A percentile compares a stretch with the other conserved stretches of the same genome.
phyloP scores from a whole-genome alignment of 2,888 invertebrate genomes.

The Pristionchus fissidentatus region DNA sequence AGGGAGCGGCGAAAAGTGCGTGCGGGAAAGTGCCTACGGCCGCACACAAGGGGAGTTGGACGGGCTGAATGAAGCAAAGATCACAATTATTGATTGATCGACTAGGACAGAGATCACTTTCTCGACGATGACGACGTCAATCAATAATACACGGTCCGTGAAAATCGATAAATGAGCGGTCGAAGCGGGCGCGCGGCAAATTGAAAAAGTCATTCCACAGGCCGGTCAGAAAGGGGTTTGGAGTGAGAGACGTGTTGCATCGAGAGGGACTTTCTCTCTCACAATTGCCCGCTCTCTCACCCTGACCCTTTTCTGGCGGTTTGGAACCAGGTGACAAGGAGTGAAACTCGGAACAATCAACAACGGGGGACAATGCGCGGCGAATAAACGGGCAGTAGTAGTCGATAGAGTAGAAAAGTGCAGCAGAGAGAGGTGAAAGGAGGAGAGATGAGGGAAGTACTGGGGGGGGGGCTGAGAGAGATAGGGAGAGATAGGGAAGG shows the following conservation, averaged over 20 bases:
- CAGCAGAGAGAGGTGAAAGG: constrained; percentile 3
- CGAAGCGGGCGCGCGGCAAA: background rate
- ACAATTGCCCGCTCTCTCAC: background rate
- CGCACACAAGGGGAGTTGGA: background rate
- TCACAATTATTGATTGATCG: background rate
- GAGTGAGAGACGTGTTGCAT: no score
- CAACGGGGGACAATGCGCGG: background rate
- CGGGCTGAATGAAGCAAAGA: constrained; percentile 25
- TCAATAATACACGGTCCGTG: background rate
- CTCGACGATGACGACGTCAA: background rate
- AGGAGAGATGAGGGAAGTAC: background rate
- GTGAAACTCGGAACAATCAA: background rate
- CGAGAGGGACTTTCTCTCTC: background rate
- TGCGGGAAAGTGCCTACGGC: no score
- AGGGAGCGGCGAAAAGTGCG: no score
- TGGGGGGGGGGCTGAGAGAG: background rate
- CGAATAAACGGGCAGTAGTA: background rate
- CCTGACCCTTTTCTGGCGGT: no score
- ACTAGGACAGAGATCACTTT: background rate
- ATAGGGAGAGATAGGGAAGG: background rate
- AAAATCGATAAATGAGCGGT: background rate
- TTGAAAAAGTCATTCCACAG: background rate
- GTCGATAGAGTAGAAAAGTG: constrained; percentile 3
- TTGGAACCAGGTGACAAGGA: background rate
- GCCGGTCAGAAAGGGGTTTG: background rate